Conservation (phyloP, 2,113 vertebrate species). For the Bubo bubo region DNA sequence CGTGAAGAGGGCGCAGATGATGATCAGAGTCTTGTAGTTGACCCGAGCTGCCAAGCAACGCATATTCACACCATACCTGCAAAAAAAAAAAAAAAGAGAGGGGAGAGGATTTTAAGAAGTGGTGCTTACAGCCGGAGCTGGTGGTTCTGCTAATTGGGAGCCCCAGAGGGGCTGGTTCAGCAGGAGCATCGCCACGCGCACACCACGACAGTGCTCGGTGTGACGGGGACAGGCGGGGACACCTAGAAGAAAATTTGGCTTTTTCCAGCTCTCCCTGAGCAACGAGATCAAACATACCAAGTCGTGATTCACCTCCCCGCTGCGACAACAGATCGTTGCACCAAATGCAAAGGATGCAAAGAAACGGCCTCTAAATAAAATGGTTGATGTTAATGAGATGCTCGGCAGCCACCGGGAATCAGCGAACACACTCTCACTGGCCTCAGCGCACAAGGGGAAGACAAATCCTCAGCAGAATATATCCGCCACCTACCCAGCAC, state of each 20-base stretch:
- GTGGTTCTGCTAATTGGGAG: not conserved
- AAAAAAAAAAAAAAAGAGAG: not conserved
- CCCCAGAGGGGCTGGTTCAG: rapidly evolving
- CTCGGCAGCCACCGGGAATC: not conserved
- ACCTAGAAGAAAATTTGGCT: not conserved
- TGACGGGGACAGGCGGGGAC: not conserved
- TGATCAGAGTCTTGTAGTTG: conserved; percentile 95
- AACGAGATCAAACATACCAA: rapidly evolving
- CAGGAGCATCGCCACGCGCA: rapidly evolving
- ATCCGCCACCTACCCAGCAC: not conserved
- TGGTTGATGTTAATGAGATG: not conserved
- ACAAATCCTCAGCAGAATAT: not conserved
- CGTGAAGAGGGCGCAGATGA: conserved; percentile 92
- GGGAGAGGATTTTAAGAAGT: not conserved
- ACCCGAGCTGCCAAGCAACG: conserved; percentile 96
- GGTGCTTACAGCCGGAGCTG: not conserved
- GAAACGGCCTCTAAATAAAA: not conserved
- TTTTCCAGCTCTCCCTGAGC: not conserved
- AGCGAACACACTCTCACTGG: rapidly evolving
- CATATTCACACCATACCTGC: conserved; percentile 91
- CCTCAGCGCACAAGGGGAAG: no score
- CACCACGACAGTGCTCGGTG: rapidly evolving
- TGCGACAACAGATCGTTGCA: not conserved
- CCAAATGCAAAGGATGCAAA: no score
- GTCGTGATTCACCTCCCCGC: not conserved